Percentiles rank a stretch among this genome's conserved stretches.
Evolutionary conservation across 1,140 invertebrate genomes (phyloP).

Genomic region (Nomia melanderi): DNA sequence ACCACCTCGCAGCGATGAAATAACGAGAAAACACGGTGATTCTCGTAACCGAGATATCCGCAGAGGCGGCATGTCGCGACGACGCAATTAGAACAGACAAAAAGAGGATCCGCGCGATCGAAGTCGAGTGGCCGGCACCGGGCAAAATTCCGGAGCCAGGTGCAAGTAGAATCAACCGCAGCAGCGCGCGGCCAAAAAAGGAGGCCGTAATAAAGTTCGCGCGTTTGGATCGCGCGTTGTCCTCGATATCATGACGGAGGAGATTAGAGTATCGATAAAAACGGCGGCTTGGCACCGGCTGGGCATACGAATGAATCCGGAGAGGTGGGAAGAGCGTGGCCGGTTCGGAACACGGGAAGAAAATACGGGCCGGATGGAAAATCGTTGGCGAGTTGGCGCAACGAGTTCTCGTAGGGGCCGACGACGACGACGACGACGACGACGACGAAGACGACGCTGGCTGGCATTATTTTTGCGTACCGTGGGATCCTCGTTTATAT

Average conservation of each 20-base stretch:
- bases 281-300: conserved; percentile 4
- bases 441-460: too few relatives aligned
- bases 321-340: neutral
- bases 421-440: too few relatives aligned
- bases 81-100: neutral
- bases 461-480: conserved; percentile 8
- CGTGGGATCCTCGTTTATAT: conserved; percentile 8
- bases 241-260: conserved; percentile 15
- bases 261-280: conserved; percentile 32
- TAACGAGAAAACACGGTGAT: neutral
- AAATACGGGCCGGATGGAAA: conserved; percentile 6
- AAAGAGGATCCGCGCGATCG: neutral
- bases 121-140: conserved; percentile 6
- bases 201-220: conserved; percentile 32
- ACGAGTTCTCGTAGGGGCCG: too few relatives aligned
- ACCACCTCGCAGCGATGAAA: neutral
- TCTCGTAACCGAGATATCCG: neutral
- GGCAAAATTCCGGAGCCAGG: conserved; percentile 14
- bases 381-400: neutral
- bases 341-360: neutral
- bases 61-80: neutral
- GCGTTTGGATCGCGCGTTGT: conserved; percentile 22
- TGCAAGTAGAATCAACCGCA: conserved; percentile 8
- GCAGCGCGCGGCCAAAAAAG: conserved; percentile 24
- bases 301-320: conserved; percentile 5